Evolutionary conservation across 1,140 invertebrate species (phyloP).

Genomic region (Venturia canescens): DNA sequence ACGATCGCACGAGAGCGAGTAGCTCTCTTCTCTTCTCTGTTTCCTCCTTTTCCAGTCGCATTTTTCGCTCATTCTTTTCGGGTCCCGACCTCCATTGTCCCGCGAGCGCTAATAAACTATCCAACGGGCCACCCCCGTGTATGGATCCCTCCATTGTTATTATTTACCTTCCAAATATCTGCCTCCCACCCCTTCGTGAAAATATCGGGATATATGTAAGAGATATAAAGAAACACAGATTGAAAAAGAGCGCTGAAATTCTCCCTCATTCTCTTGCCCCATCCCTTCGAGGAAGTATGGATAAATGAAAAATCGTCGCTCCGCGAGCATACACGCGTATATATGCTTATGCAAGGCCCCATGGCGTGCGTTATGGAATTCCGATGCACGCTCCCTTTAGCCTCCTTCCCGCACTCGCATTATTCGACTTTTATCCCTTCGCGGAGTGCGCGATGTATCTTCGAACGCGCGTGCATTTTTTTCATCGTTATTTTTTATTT

Average conservation of each 20-base stretch:
- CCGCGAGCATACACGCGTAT: constrained; percentile 10
- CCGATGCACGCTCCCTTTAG: constrained; percentile 45
- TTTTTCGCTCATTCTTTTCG: constrained; percentile 71
- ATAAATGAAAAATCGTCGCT: constrained; percentile 20
- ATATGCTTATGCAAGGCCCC: constrained; percentile 48
- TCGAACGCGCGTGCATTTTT: neutral
- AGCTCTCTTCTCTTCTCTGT: constrained; percentile 56
- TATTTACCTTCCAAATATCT: constrained; percentile 57
- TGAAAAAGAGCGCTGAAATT: constrained; percentile 52
- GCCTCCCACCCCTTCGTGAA: constrained; percentile 37
- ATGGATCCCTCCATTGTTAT: constrained; percentile 71
- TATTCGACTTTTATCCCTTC: constrained; percentile 31
- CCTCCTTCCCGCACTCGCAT: constrained; percentile 24
- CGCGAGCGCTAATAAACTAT: constrained; percentile 75
- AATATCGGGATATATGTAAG: constrained; percentile 57
- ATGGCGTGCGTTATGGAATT: constrained; percentile 69
- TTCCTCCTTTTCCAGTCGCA: constrained; percentile 52
- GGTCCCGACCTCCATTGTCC: constrained; percentile 76
- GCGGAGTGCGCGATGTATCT: constrained; percentile 2
- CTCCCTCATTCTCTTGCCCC: neutral
- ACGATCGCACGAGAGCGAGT: neutral
- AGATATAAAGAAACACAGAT: constrained; percentile 60
- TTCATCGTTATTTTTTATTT: neutral
- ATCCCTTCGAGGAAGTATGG: constrained; percentile 9
- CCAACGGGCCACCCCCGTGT: constrained; percentile 68